Percentiles rank a stretch among this genome's conserved stretches.
phyloP scores from a whole-genome alignment of 2,113 vertebrate genomes.

The Pseudolaguvia tuberculata region DNA sequence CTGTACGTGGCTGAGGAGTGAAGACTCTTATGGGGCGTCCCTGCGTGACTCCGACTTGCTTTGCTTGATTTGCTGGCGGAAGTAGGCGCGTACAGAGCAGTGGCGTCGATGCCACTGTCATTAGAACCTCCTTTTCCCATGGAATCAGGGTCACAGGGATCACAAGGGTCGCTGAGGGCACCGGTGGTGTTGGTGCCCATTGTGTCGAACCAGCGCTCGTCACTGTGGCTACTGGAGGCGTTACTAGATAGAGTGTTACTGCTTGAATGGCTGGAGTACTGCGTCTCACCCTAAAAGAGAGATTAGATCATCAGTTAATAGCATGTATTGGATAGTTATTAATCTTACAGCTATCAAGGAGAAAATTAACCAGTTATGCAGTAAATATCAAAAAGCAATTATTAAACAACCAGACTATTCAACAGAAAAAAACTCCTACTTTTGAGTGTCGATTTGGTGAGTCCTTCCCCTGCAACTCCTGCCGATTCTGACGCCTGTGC shows the following conservation, averaged over 20 bases:
- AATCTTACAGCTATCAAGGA: too few relatives aligned
- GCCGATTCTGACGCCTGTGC: slow-evolving; percentile 71
- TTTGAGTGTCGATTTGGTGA: slow-evolving; percentile 83
- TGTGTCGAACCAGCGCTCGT: slow-evolving; percentile 85
- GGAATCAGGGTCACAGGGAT: slow-evolving; percentile 70
- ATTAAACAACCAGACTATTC: not conserved
- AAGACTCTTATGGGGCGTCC: slow-evolving; percentile 63
- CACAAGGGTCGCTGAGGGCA: slow-evolving; percentile 60
- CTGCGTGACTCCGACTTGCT: slow-evolving; percentile 46
- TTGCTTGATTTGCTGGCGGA: slow-evolving; percentile 65
- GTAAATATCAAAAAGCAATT: not conserved
- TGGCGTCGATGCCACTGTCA: slow-evolving; percentile 85
- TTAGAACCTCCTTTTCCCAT: slow-evolving; percentile 80
- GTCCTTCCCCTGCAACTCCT: slow-evolving; percentile 78
- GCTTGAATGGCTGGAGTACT: slow-evolving; percentile 91
- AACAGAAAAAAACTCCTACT: slow-evolving; percentile 63
- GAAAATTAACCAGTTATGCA: too few relatives aligned
- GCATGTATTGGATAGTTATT: too few relatives aligned
- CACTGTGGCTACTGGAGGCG: slow-evolving; percentile 86
- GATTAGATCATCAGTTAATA: not conserved
- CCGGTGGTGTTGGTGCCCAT: slow-evolving; percentile 48
- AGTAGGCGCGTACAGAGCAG: slow-evolving; percentile 68
- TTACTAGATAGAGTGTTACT: slow-evolving; percentile 90
- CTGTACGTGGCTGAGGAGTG: slow-evolving; percentile 63
- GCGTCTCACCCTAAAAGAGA: slow-evolving; percentile 72